Percentiles rank a stretch among this genome's conserved stretches.
Conservation (phyloP, 2,888 invertebrate genomes). For the Cistogaster globosa region DNA sequence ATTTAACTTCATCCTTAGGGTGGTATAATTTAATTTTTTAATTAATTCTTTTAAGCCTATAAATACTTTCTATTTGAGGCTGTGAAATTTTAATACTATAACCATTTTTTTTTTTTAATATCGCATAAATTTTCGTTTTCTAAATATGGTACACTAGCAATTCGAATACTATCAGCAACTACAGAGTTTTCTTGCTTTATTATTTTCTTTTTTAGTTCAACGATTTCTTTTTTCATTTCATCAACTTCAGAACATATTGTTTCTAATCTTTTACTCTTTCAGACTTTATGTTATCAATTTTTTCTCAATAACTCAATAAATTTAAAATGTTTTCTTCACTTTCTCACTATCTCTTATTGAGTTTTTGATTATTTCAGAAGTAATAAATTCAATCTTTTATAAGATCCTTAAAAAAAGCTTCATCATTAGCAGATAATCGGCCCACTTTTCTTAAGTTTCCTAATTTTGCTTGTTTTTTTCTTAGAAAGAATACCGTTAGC, state of each 20-base stretch:
- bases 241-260: not conserved
- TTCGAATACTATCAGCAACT: not conserved
- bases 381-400: too few species aligned
- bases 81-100: not conserved
- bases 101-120: not conserved
- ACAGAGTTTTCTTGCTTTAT: constrained; percentile 2
- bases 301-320: not conserved
- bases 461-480: too few species aligned
- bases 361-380: not conserved
- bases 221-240: not conserved
- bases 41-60: constrained; percentile 1
- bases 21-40: too few species aligned
- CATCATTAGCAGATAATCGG: too few species aligned
- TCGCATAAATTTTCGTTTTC: constrained; percentile 3
- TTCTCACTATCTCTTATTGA: not conserved
- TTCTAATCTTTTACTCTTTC: constrained; percentile 6
- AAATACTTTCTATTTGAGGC: not conserved
- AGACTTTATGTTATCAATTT: not conserved
- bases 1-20: too few species aligned
- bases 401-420: too few species aligned
- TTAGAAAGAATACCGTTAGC: too few species aligned
- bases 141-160: not conserved
- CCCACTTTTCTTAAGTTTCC: too few species aligned
- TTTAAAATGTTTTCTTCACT: constrained; percentile 1
- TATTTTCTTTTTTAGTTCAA: constrained; percentile 1